phyloP scores from a whole-genome alignment of 2,113 vertebrate species.

The Oncorhynchus gorbuscha region DNA sequence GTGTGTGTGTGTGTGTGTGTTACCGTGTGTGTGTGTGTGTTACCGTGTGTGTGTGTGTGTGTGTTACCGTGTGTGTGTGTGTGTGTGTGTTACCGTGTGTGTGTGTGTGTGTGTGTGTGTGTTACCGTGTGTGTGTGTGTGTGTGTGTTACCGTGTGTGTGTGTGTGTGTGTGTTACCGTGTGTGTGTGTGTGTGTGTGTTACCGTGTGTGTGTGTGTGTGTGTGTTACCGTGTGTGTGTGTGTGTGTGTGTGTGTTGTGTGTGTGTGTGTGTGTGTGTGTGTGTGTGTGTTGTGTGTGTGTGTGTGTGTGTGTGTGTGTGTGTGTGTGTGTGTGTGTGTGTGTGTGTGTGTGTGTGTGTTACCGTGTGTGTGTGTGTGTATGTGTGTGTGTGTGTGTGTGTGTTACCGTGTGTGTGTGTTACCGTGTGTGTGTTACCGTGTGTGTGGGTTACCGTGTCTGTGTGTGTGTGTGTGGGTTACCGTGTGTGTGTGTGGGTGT shows the following conservation, averaged over 20 bases:
- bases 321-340: background rate
- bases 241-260: background rate
- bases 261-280: background rate
- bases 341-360: no score
- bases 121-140: no score
- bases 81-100: background rate
- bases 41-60: background rate
- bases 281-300: no score
- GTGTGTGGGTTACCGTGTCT: background rate
- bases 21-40: no score
- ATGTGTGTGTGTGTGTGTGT: background rate
- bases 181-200: background rate
- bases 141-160: no score
- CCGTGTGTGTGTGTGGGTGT: background rate
- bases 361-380: no score
- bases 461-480: slow-evolving; percentile 4
- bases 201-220: background rate
- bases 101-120: background rate
- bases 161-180: background rate
- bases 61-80: background rate
- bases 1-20: no score
- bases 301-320: background rate
- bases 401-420: background rate
- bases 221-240: background rate
- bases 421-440: no score